phyloP scores from a whole-genome alignment of 1,140 invertebrate species.

The Penaeus indicus region DNA sequence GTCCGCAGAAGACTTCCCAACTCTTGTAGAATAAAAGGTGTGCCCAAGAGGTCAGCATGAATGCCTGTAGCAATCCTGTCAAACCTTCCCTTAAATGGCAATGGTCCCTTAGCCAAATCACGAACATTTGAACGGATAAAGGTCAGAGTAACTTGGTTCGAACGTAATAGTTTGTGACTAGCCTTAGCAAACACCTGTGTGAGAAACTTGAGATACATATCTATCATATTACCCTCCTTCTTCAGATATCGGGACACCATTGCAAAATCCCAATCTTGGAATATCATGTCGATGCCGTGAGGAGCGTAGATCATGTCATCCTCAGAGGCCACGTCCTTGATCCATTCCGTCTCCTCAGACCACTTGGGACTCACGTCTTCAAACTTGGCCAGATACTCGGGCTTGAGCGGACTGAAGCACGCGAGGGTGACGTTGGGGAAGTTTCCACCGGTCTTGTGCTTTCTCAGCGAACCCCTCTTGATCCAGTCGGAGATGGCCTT shows the following conservation, averaged over 20 bases:
- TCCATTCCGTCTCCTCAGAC: constrained; percentile 54
- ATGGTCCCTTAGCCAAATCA: constrained; percentile 8
- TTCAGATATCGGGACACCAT: neutral
- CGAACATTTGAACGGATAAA: constrained; percentile 40
- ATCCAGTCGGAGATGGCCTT: constrained; percentile 47
- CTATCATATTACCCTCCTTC: constrained; percentile 13
- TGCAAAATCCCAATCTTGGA: constrained; percentile 57
- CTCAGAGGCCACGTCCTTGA: constrained; percentile 12
- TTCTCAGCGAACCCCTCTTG: constrained; percentile 44
- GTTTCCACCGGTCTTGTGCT: neutral
- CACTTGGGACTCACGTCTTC: constrained; percentile 50
- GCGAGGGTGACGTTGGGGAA: constrained; percentile 57
- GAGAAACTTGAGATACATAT: constrained; percentile 53
- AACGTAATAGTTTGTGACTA: constrained; percentile 17
- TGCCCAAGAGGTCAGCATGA: constrained; percentile 52
- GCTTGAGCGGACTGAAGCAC: constrained; percentile 49
- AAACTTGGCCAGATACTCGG: constrained; percentile 41
- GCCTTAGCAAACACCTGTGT: constrained; percentile 39
- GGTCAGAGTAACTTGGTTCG: constrained; percentile 28
- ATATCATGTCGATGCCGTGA: constrained; percentile 59
- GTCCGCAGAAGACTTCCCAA: constrained; percentile 27
- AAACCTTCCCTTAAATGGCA: constrained; percentile 29
- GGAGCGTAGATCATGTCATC: constrained; percentile 60
- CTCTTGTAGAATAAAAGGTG: constrained; percentile 48
- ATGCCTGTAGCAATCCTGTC: constrained; percentile 56